These are phyloP conservation scores for Cheilosia pagana DNA, from an alignment of 2,888 invertebrate genomes.

Conservation along the genomic window DNA sequence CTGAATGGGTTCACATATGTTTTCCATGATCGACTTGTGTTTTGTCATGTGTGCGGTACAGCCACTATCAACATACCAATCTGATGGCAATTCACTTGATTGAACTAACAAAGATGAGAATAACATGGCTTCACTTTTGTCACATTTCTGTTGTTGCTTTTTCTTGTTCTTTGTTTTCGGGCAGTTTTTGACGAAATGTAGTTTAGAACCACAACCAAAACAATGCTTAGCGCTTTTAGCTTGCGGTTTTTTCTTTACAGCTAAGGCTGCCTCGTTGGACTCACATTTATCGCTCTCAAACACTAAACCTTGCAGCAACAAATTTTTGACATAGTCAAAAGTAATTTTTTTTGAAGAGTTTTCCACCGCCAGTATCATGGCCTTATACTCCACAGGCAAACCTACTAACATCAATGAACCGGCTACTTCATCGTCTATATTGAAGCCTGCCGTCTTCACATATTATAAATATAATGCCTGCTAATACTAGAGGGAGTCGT, in stretches of 20 bases:
- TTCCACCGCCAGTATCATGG: slow-evolving; percentile 49
- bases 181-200: slow-evolving; percentile 23
- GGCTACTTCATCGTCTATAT: slow-evolving; percentile 36
- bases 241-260: neutral
- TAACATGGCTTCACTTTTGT: slow-evolving; percentile 29
- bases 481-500: no score
- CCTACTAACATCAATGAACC: slow-evolving; percentile 52
- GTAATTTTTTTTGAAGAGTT: slow-evolving; percentile 34
- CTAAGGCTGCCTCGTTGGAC: no score
- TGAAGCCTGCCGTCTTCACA: slow-evolving; percentile 17
- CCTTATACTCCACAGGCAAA: slow-evolving; percentile 39
- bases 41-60: slow-evolving; percentile 42
- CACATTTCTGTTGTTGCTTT: slow-evolving; percentile 18
- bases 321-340: slow-evolving; percentile 50
- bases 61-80: slow-evolving; percentile 25
- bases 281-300: slow-evolving; percentile 24
- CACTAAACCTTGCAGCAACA: slow-evolving; percentile 45
- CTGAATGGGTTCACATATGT: slow-evolving; percentile 9
- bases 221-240: neutral
- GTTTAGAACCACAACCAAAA: slow-evolving; percentile 55
- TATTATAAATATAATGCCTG: no score
- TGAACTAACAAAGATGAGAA: slow-evolving; percentile 41
- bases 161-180: slow-evolving; percentile 11
- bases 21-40: slow-evolving; percentile 35
- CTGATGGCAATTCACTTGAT: slow-evolving; percentile 15